These are phyloP conservation scores for Philypnodon macrostomus DNA, from an alignment of 2,797 vertebrate species.

Conservation along the genomic window DNA sequence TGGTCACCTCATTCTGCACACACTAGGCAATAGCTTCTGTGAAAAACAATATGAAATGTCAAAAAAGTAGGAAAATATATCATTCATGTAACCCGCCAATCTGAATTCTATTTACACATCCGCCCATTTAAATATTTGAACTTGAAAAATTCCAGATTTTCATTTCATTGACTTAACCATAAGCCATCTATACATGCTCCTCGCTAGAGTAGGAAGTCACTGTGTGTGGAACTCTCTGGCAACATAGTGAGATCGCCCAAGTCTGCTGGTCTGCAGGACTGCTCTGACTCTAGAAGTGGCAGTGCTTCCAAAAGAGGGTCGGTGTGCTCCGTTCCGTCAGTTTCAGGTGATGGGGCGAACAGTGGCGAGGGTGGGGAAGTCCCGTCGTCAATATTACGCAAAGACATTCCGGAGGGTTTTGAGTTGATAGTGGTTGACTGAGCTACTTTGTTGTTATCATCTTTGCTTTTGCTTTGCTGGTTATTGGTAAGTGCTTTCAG, in stretches of 20 bases:
- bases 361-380: slow-evolving; percentile 57
- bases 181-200: neutral
- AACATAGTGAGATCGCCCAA: slow-evolving; percentile 33
- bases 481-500: slow-evolving; percentile 15
- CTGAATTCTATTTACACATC: neutral
- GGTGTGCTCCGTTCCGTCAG: slow-evolving; percentile 10
- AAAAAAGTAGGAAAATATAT: slow-evolving; percentile 19
- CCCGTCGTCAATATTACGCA: slow-evolving; percentile 16
- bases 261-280: slow-evolving; percentile 7
- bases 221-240: slow-evolving; percentile 50
- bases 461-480: slow-evolving; percentile 7
- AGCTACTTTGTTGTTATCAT: slow-evolving; percentile 17
- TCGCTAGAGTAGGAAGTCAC: slow-evolving; percentile 23
- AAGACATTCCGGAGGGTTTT: slow-evolving; percentile 4
- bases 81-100: slow-evolving; percentile 1
- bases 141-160: neutral
- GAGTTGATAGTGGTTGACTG: slow-evolving; percentile 4
- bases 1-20: neutral
- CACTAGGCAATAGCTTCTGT: slow-evolving; percentile 5
- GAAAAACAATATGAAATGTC: slow-evolving; percentile 10
- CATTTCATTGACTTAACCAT: neutral
- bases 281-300: slow-evolving; percentile 1
- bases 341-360: slow-evolving; percentile 54
- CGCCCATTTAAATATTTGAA: neutral
- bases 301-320: slow-evolving; percentile 3